A percentile compares a stretch with the other conserved stretches of the same genome.
Conservation (phyloP, 2,888 invertebrate species). For the Andrena flavipes region DNA sequence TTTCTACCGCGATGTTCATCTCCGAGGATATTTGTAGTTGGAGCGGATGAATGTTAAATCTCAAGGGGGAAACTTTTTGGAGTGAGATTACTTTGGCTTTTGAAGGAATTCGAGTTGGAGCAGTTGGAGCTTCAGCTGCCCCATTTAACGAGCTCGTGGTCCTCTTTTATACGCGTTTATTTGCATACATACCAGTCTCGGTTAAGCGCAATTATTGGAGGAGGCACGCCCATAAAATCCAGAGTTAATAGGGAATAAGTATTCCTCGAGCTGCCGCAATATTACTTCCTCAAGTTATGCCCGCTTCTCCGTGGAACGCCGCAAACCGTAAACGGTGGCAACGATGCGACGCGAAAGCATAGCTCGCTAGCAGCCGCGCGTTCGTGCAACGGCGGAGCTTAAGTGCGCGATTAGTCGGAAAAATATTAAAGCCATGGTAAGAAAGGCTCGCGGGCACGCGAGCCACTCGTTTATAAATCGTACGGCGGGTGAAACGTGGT, state of each 20-base stretch:
- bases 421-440: conserved; percentile 44
- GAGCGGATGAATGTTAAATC: no score
- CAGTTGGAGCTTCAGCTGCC: no score
- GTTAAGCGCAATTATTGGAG: no score
- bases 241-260: no score
- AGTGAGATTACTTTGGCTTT: neutral
- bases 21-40: no score
- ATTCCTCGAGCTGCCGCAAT: neutral
- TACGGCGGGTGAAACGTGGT: conserved; percentile 35
- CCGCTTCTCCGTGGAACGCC: neutral
- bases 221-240: no score
- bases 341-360: neutral
- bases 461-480: conserved; percentile 57
- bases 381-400: conserved; percentile 11
- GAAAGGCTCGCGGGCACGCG: conserved; percentile 53
- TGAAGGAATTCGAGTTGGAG: neutral
- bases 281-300: neutral
- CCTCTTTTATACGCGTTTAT: no score
- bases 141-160: no score
- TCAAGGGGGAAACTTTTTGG: no score
- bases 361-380: neutral
- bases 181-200: no score
- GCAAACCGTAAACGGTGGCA: neutral
- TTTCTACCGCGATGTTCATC: no score
- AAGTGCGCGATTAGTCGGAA: conserved; percentile 35